Conservation (phyloP, 2,113 vertebrate species). For the Acanthochromis polyacanthus region DNA sequence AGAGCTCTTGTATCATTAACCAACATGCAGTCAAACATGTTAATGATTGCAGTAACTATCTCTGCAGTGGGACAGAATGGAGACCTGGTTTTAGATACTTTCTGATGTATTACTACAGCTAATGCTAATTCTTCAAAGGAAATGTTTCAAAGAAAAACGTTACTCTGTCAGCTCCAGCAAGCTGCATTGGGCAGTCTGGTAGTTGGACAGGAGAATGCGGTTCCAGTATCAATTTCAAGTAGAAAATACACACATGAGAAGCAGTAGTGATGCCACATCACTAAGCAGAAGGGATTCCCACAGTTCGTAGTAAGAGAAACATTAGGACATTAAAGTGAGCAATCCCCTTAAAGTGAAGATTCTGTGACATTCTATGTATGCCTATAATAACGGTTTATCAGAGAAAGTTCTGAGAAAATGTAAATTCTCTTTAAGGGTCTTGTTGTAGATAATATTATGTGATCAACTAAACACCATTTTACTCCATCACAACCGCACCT, state of each 20-base stretch:
- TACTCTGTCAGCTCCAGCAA: not conserved
- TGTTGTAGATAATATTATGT: conserved; percentile 27
- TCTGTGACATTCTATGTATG: not conserved
- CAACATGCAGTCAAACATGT: conserved; percentile 76
- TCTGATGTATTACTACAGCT: not conserved
- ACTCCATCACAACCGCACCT: conserved; percentile 50
- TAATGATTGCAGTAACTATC: conserved; percentile 66
- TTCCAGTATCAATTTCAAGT: conserved; percentile 1
- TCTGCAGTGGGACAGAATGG: conserved; percentile 33
- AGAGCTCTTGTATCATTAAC: conserved; percentile 79
- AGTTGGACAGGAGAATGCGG: not conserved
- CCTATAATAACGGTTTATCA: conserved; percentile 27
- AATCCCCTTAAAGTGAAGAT: not conserved
- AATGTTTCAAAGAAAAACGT: conserved; percentile 7
- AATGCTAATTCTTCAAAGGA: not conserved
- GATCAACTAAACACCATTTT: conserved; percentile 47
- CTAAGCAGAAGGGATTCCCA: conserved; percentile 6
- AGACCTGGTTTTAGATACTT: conserved; percentile 20
- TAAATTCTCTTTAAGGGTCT: conserved; percentile 22
- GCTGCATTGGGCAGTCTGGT: not conserved
- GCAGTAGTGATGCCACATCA: not conserved
- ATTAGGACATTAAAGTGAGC: not conserved
- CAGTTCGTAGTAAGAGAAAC: not conserved
- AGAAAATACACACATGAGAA: not conserved
- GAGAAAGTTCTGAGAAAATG: not conserved